Base-by-base conservation (phyloP, 2,888 invertebrate genomes). In the Melanargia galathea region DNA sequence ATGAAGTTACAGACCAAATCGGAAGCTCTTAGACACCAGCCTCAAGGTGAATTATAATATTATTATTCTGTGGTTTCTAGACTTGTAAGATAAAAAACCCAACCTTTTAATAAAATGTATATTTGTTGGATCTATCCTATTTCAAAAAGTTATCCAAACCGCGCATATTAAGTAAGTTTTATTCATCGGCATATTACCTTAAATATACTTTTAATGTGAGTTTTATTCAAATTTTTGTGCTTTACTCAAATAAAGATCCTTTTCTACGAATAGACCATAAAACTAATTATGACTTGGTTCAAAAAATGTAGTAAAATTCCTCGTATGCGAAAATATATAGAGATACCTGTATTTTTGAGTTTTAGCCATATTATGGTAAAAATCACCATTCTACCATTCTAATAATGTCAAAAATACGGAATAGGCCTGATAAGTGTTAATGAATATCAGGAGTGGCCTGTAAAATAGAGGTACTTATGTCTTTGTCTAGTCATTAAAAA, bases 201-300 rank as follows among this genome's bases (percentile, higher is more conserved):
- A 35, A 35, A 52, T 35, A 48, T 7, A 16, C 20, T 35, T 35
- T 35, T 7, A 52, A 52, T 52, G 52, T 35, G 20, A 7, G 20
- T 35, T 52, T 52, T 52, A 52, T 35, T 52, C 33, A 52, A 52
- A 52, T 35, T 52, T 48, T 52, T 20, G 33, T 35, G 18, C 16
- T 18, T 16, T 51, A 11, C 7, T 20, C 20, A 30, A 30, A n/a
- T 49, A 30, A 26, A 26, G 26, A 49, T 52, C 6, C 20, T 52
- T 35, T 52, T 52, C 52, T 35, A 35, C 11, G 52, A 52, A 52
- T 2, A 13, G 20, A 52, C 13, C 13, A 33, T 20, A 51, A 30
- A 16, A 33, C 1, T 33, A 33, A 51, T 33, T 51, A 51, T 51
- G 33, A 33, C 18, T 26, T 51, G 3, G 49, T 49, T 49, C 3